These are phyloP conservation scores for Euleptes europaea DNA, from an alignment of 2,113 vertebrate species.

Conservation along the genomic window DNA sequence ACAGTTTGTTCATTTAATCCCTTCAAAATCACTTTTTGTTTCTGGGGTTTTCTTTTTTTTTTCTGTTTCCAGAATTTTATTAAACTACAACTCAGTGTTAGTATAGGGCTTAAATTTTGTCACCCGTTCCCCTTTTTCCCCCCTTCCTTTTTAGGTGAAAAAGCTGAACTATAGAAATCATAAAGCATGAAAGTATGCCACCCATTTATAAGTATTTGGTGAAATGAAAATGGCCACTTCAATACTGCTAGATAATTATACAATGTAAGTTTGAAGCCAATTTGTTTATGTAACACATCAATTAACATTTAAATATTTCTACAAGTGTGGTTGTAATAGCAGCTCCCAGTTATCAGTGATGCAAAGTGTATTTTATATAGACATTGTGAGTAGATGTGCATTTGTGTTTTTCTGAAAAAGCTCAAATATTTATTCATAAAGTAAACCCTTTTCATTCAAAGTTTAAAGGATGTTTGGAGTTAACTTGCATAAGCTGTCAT, in stretches of 20 bases:
- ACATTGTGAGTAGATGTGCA: conserved; percentile 6
- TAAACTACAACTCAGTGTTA: not conserved
- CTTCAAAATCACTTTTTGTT: not conserved
- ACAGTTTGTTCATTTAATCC: not conserved
- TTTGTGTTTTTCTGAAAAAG: conserved; percentile 28
- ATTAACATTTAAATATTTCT: conserved; percentile 63
- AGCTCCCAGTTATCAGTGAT: not conserved
- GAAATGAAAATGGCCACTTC: not conserved
- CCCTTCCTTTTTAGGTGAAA: not conserved
- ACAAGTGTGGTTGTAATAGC: conserved; percentile 12
- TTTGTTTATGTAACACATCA: conserved; percentile 59
- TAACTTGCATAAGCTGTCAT: not conserved
- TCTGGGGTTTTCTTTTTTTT: not conserved
- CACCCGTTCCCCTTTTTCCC: not conserved
- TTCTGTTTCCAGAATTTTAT: not conserved
- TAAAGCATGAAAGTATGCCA: not conserved
- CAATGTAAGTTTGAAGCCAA: conserved; percentile 11
- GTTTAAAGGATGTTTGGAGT: not conserved
- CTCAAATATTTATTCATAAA: conserved; percentile 32
- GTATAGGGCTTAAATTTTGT: not conserved
- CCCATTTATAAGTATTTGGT: conserved; percentile 1
- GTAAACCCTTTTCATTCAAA: conserved; percentile 28
- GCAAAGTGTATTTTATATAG: conserved; percentile 1
- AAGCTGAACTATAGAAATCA: not conserved
- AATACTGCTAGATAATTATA: not conserved